Base-by-base conservation (phyloP, 2,113 vertebrate genomes). In the Ailuropoda melanoleuca region DNA sequence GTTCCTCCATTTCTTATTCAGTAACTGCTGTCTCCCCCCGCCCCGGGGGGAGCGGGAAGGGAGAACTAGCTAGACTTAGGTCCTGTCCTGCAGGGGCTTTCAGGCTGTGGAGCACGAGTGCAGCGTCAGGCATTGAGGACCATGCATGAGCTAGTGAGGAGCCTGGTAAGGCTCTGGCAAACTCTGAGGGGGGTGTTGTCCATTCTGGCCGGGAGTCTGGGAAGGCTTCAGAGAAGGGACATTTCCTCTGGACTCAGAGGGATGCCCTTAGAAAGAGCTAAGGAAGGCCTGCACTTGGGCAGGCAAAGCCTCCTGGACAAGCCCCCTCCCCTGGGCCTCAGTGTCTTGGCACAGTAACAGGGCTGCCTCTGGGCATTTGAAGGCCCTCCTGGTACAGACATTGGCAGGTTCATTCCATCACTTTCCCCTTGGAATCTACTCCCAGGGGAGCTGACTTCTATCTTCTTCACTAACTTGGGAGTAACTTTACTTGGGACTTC, bases 111-210 rank as follows among this genome's bases (percentile, higher is more conserved):
- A 95, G 53, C 15, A 9, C 50, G n/a, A 31, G 13, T 5, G 2
- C 24, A 29, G 34, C 43, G 3, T 14, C 23, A 80, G 74, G 56
- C 81, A 18, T 2, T 9, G 53, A 94, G 29, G 4, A n/a, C 39
- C 26, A 9, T 0, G 17, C 0, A 2, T 0, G 3, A 64, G 23
- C 31, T n/a, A 14, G 31, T 4, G 14, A 15, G 50, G 46, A 6
- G 66, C 15, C 4, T 6, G 0, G 11, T 1, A 8, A 77, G 37
- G 87, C 50, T 55, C 12, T 6, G 39, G 21, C 1, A 0, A 34
- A 39, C 55, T 43, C 31, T 21, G 34, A 48, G 24, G 85, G 53
- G 21, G 77, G 14, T 15, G 1, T 7, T 4, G 3, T 66, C 23
- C 31, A 31, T 88, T 80, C 70, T 29, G 23, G 19, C 29, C 39